phyloP scores from a whole-genome alignment of 2,888 invertebrate genomes.

The Ochropleura leucogaster region DNA sequence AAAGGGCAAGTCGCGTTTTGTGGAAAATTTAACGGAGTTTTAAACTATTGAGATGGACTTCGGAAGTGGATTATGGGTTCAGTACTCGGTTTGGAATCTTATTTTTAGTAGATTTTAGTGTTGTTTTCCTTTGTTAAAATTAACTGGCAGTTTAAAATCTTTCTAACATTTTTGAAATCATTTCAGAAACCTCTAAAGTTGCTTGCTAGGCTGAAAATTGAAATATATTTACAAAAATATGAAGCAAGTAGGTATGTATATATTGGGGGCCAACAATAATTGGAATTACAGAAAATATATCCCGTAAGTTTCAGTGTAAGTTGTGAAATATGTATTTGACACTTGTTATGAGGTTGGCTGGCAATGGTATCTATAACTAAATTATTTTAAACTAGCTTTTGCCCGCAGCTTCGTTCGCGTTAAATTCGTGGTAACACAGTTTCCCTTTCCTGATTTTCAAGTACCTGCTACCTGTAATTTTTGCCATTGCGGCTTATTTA shows the following conservation, averaged over 20 bases:
- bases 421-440: too few relatives aligned
- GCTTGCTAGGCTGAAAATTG: background rate
- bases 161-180: background rate
- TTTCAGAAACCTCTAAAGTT: too few relatives aligned
- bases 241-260: too few relatives aligned
- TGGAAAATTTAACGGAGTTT: conserved; percentile 55
- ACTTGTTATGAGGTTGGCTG: background rate
- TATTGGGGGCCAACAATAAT: too few relatives aligned
- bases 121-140: background rate
- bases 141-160: background rate
- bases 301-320: too few relatives aligned
- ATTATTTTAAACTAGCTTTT: background rate
- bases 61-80: conserved; percentile 18
- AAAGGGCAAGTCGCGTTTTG: conserved; percentile 65
- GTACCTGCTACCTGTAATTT: too few relatives aligned
- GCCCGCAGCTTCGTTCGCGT: too few relatives aligned
- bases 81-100: background rate
- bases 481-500: too few relatives aligned
- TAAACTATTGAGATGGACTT: conserved; percentile 45
- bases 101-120: background rate
- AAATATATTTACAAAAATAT: too few relatives aligned
- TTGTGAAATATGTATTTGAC: background rate
- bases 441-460: too few relatives aligned
- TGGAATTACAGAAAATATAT: too few relatives aligned
- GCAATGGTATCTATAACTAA: background rate